Base-by-base conservation (phyloP, 2,888 invertebrate genomes). In the Coecobrya sp. region DNA sequence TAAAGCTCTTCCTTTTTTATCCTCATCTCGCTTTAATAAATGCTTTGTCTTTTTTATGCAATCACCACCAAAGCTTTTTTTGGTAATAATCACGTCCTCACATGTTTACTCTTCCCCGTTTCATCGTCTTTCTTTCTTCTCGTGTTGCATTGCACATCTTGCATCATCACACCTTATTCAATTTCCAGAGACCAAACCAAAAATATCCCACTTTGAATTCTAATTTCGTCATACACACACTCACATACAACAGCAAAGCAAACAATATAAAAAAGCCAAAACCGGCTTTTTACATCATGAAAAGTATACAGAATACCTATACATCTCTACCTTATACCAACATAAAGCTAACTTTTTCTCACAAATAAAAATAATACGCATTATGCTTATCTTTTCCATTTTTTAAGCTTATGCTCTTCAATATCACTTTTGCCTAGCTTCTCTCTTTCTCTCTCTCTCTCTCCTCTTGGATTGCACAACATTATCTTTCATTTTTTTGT, bases 201-300 rank as follows among this genome's bases (percentile, higher is more conserved):
- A 68, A 68, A 68, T 30, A 68, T n/a, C 68, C 59, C 19, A 59
- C 19, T 65, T 25, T 25, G 8, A 22, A 25, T 25, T 65, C 4
- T 19, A n/a, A 68, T 30, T 30, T 30, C 68, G 68, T 13, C 70
- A 36, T 8, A 36, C 1, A 16, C 27, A 25, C 59, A 19, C 19
- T 19, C 59, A 8, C 59, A 59, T 19, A 25, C 25, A 55, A 55
- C 13, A n/a, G 13, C 55, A 62, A n/a, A n/a, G 19, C 62, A 62
- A 52, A 10, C 19, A 16, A n/a, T 4, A 25, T 13, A 13, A 22
- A 45, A 76, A 22, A 4, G 16, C 22, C 42, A 55, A n/a, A 81
- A 81, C 81, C 81, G 81, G 81, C 81, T 81, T 81, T 55, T 81
- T 59, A 30, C 55, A 81, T n/a, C n/a, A n/a, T n/a, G n/a, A n/a